Conservation (phyloP, 2,888 invertebrate species). For the Stomorhina lunata region DNA sequence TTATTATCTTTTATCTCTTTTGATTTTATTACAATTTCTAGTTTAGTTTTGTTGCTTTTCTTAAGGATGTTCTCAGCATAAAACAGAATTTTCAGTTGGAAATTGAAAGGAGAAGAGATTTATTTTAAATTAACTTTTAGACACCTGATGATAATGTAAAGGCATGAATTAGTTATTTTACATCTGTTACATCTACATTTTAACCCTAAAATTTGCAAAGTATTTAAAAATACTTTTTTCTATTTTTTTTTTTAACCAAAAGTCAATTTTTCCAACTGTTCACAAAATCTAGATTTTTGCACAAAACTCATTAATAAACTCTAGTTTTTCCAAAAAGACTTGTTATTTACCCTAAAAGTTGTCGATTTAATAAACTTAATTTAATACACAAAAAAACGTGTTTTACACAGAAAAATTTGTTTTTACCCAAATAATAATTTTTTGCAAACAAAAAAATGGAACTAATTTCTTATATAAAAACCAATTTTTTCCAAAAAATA, state of each 20-base stretch:
- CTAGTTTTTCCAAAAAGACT: no score
- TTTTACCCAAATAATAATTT: no score
- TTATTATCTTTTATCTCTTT: not conserved
- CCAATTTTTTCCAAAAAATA: no score
- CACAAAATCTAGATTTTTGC: no score
- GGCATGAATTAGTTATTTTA: not conserved
- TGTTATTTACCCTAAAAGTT: no score
- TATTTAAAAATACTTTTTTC: not conserved
- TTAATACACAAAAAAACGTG: no score
- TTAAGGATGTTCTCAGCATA: not conserved
- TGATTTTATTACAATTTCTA: slow-evolving; percentile 1
- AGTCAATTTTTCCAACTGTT: no score
- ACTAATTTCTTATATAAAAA: no score
- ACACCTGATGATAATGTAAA: slow-evolving; percentile 38
- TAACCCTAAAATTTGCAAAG: not conserved
- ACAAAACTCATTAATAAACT: no score
- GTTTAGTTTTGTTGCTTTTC: not conserved
- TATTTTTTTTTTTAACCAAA: not conserved
- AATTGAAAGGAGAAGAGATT: slow-evolving; percentile 10
- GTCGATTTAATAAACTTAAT: no score
- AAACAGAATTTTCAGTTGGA: not conserved
- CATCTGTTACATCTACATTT: not conserved
- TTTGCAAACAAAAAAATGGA: no score
- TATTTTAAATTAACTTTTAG: slow-evolving; percentile 44
- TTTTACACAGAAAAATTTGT: no score